These are phyloP conservation scores for Sebastes matsubarae DNA, from an alignment of 2,797 vertebrate genomes.

Conservation along the genomic window DNA sequence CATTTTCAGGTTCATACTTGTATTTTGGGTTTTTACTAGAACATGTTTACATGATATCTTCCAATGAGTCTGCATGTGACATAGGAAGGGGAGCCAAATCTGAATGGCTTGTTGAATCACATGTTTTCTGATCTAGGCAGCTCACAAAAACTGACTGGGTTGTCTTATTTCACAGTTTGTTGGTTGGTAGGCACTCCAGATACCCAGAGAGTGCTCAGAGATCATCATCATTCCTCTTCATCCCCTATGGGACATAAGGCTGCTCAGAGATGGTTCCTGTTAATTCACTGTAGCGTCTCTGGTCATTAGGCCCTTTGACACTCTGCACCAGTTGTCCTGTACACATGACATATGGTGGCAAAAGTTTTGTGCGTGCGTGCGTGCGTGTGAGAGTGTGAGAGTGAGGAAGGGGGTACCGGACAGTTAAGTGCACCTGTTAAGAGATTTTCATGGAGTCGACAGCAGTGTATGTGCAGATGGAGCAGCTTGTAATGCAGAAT, in stretches of 20 bases:
- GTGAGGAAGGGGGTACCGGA: not conserved
- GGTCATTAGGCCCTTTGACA: not conserved
- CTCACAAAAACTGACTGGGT: not conserved
- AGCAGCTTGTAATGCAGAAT: not conserved
- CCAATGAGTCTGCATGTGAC: not conserved
- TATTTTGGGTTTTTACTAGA: too few species aligned
- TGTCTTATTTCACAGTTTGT: not conserved
- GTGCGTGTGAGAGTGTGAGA: not conserved
- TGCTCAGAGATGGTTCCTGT: not conserved
- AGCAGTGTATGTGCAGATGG: not conserved
- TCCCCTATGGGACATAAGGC: too few species aligned
- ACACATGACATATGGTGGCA: slow-evolving; percentile 10
- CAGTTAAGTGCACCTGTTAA: slow-evolving; percentile 33
- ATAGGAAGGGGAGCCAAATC: too few species aligned
- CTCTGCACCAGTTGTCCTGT: slow-evolving; percentile 38
- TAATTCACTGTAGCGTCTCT: not conserved
- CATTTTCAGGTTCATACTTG: not conserved
- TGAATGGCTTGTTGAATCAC: too few species aligned
- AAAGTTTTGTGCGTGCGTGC: not conserved
- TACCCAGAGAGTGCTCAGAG: not conserved
- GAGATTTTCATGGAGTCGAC: not conserved
- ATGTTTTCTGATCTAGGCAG: too few species aligned
- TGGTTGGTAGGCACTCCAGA: not conserved
- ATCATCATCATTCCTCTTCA: too few species aligned
- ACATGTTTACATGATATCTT: too few species aligned